A percentile compares a stretch with the other conserved stretches of the same genome.
Conservation (phyloP, 2,888 invertebrate species). For the Dasypogon diadema region DNA sequence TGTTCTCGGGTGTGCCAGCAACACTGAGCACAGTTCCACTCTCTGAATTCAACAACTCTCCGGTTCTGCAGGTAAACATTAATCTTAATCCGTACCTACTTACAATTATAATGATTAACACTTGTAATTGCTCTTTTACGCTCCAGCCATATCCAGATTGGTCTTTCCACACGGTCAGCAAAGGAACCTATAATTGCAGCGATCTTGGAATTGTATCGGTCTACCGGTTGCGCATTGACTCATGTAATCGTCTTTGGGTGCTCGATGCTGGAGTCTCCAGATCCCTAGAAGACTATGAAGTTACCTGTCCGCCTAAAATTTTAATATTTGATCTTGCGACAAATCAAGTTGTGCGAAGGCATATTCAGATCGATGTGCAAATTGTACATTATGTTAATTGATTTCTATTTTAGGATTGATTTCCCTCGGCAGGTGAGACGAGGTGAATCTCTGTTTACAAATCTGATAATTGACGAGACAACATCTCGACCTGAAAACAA, state of each 20-base stretch:
- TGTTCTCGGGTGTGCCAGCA: conserved; percentile 81
- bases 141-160: conserved; percentile 79
- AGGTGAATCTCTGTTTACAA: conserved; percentile 82
- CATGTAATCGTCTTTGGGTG: conserved; percentile 87
- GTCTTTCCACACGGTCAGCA: conserved; percentile 81
- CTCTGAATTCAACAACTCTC: conserved; percentile 76
- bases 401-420: conserved; percentile 72
- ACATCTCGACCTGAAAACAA: conserved; percentile 72
- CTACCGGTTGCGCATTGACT: conserved; percentile 80
- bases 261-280: conserved; percentile 77
- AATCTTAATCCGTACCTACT: too few relatives aligned
- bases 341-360: conserved; percentile 74
- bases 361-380: conserved; percentile 56
- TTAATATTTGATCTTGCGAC: conserved; percentile 83
- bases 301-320: conserved; percentile 83
- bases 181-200: conserved; percentile 79
- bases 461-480: conserved; percentile 82
- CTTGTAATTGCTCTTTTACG: neutral
- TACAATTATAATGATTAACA: neutral
- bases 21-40: conserved; percentile 79
- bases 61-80: conserved; percentile 73
- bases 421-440: conserved; percentile 81
- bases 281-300: conserved; percentile 75
- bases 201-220: conserved; percentile 83
- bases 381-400: too few relatives aligned